Base-by-base conservation (phyloP, 2,113 vertebrate species). In the Blennius ocellaris region DNA sequence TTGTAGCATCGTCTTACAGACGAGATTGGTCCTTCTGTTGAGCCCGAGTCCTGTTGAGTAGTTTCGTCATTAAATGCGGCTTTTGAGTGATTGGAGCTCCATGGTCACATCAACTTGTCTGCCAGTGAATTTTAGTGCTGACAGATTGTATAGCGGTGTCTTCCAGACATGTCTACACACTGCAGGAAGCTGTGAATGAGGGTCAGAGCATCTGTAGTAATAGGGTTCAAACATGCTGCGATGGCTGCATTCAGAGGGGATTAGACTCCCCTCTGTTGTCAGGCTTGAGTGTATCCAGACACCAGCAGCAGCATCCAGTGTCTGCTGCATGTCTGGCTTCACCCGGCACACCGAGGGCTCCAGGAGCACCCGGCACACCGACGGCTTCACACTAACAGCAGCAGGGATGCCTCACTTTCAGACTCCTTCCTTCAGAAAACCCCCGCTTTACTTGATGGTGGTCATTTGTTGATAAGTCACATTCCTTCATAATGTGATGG, bases 301-400 rank as follows among this genome's bases (percentile, higher is more conserved):
- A 57, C 11, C 43, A 70, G 67, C 61, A 82, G 79, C 72, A 15
- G 8, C 53, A 87, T 87, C 81, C 72, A 15, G 8, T 55, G 88
- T 87, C 81, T 76, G 82, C 69, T 65, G 69, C 50, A 12, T 76
- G 87, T 90, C 82, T 91, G 81, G 77, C 30, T 89, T 76, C 21
- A 30, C 4, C 21, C 21, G 4, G 21, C 21, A 4, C 21, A 30
- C 21, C 21, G 2, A 30, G 21, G 21, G 21, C 21, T 30, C 21
- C 68, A 79, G 69, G 53, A 78, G 73, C 69, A 71, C 92, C 82
- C 82, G 47, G 52, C 69, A 17, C 53, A 57, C 11, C n/a, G 37
- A 79, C 43, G 54, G 65, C 43, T 30, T 30, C 39, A 51, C 41
- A 64, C 69, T 82, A 40, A 16, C 55, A 52, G 63, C 21, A 52